A percentile compares a stretch with the other conserved stretches of the same genome.
Conservation (phyloP, 2,113 vertebrate species). For the Lichenostomus cassidix region DNA sequence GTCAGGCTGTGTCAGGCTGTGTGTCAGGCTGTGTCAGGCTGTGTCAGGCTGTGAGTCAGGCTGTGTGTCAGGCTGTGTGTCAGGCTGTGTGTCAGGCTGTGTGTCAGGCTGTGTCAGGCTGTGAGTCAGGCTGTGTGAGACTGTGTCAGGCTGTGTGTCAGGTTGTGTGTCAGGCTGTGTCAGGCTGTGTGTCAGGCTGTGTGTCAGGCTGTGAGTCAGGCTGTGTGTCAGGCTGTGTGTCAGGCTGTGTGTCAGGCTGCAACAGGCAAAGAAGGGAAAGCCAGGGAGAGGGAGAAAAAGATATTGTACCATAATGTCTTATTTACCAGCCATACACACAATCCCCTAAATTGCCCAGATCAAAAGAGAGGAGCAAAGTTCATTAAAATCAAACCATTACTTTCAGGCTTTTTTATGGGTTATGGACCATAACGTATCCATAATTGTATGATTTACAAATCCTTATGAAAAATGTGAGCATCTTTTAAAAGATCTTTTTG, state of each 20-base stretch:
- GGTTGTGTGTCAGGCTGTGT: no score
- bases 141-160: no score
- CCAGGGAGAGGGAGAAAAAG: fast-evolving
- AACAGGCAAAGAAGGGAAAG: fast-evolving
- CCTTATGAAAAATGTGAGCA: neutral
- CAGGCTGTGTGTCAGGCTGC: neutral
- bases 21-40: no score
- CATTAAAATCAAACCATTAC: neutral
- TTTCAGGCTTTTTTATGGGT: neutral
- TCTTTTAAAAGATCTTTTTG: neutral
- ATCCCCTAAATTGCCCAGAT: neutral
- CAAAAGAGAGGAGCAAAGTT: neutral
- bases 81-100: no score
- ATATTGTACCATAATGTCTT: neutral
- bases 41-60: no score
- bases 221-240: no score
- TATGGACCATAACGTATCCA: neutral
- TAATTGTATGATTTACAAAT: neutral
- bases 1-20: no score
- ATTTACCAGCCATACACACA: neutral
- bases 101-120: no score
- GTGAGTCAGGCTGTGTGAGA: no score
- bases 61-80: no score
- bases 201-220: no score
- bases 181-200: no score